Base-by-base conservation (phyloP, 2,888 invertebrate species). In the Cecidostiba fungosa region DNA sequence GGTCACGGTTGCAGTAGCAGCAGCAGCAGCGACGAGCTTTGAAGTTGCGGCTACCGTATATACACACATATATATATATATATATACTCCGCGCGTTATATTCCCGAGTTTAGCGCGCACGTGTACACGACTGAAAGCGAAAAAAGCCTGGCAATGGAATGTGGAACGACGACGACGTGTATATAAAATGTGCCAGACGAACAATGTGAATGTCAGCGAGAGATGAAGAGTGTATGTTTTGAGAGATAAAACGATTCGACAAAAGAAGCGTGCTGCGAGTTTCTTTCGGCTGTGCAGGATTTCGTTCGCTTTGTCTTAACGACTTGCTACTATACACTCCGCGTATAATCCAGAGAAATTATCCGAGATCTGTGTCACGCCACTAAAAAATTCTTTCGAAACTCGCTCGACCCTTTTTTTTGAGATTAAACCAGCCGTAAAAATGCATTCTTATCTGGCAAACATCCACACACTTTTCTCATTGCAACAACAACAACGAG, bases 1-100 rank as follows among this genome's bases (percentile, higher is more conserved):
- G 83, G 83, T 77, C 82, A 83, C 76, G 82, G 82, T 43, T 83
- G 77, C 36, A 26, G 23, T 23, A 43, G 73, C 47, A 16, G 16
- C 5, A 26, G 23, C 43, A 43, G 73, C 47, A 16, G 16, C 5
- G n/a, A 59, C n/a, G 50, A 50, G 77, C 77, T 82, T 82, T 77
- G 77, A 77, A 70, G 82, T 74, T 66, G 26, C 43, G 19, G 47
- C 5, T 70, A 70, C 32, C 39, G 69, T 32, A 32, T 39, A n/a
- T 23, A 10, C 29, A n/a, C 16, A 39, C 36, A 36, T 8, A 23
- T 39, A 26, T 14, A 70, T 47, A 43, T 50, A 14, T 66, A n/a
- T 50, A 32, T 32, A 32, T 32, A 32, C 32, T 32, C 6, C 26
- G 76, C 36, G 16, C 2, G 19, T 32, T 19, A 59, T 59, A 16